Conservation (phyloP, 2,888 invertebrate genomes). For the Leptinotarsa haldemani region DNA sequence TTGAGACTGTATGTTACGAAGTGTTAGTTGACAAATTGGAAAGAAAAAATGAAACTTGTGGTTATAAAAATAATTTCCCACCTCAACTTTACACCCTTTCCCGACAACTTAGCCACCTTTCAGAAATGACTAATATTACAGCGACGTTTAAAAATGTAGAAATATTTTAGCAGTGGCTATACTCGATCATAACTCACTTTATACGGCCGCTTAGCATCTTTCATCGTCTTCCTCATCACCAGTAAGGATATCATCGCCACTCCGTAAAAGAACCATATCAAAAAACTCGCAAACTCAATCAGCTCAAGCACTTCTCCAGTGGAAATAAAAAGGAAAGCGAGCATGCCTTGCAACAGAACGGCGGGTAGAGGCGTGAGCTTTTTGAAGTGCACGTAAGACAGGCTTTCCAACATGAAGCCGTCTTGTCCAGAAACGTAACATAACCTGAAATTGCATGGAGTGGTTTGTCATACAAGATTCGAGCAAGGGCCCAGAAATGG, state of each 20-base stretch:
- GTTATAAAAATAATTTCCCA: neutral
- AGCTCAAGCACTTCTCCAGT: conserved; percentile 79
- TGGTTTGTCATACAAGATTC: neutral
- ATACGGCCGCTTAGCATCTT: conserved; percentile 77
- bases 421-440: conserved; percentile 86
- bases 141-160: no score
- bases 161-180: neutral
- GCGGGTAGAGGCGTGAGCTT: conserved; percentile 84
- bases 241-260: conserved; percentile 83
- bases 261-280: conserved; percentile 90
- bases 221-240: conserved; percentile 77
- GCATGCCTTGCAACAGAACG: conserved; percentile 81
- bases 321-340: conserved; percentile 78
- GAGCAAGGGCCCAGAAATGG: neutral
- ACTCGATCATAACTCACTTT: conserved; percentile 68
- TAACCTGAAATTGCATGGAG: conserved; percentile 67
- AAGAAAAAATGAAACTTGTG: neutral
- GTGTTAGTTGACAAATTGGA: no score
- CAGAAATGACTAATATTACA: neutral
- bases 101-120: neutral
- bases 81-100: no score
- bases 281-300: conserved; percentile 88
- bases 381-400: conserved; percentile 82
- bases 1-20: no score
- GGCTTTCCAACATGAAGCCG: conserved; percentile 82